phyloP scores from a whole-genome alignment of 2,888 invertebrate species.

The Agrenia bidenticulata region DNA sequence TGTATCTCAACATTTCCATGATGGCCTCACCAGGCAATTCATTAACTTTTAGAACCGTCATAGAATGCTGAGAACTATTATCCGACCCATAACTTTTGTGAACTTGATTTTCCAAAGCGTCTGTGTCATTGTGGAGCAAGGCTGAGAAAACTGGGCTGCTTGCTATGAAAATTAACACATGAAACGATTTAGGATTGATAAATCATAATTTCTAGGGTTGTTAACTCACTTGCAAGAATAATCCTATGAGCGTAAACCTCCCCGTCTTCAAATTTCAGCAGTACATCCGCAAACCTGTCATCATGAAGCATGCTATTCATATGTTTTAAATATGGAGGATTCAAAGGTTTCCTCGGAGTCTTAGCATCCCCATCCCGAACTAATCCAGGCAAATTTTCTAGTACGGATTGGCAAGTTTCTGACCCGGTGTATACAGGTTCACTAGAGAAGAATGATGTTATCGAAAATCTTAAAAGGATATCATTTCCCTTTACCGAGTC shows the following conservation, averaged over 20 bases:
- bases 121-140: constrained; percentile 31
- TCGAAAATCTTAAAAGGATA: constrained; percentile 37
- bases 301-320: constrained; percentile 43
- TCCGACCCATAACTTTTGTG: not conserved
- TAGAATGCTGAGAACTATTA: constrained; percentile 9
- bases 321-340: constrained; percentile 43
- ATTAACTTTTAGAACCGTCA: constrained; percentile 6
- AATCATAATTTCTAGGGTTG: not conserved
- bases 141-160: constrained; percentile 47
- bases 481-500: not conserved
- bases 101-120: not conserved
- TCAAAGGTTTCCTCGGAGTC: not conserved
- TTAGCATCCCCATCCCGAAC: constrained; percentile 7
- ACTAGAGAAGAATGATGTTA: constrained; percentile 42
- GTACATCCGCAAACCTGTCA: constrained; percentile 42
- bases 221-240: constrained; percentile 42
- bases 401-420: constrained; percentile 19
- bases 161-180: constrained; percentile 25
- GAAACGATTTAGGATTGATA: not conserved
- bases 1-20: constrained; percentile 43
- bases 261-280: constrained; percentile 36
- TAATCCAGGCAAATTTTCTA: not conserved
- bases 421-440: constrained; percentile 35
- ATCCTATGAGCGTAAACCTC: constrained; percentile 46
- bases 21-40: constrained; percentile 24